Conservation (phyloP, 1,140 invertebrate species). For the Ruditapes philippinarum region DNA sequence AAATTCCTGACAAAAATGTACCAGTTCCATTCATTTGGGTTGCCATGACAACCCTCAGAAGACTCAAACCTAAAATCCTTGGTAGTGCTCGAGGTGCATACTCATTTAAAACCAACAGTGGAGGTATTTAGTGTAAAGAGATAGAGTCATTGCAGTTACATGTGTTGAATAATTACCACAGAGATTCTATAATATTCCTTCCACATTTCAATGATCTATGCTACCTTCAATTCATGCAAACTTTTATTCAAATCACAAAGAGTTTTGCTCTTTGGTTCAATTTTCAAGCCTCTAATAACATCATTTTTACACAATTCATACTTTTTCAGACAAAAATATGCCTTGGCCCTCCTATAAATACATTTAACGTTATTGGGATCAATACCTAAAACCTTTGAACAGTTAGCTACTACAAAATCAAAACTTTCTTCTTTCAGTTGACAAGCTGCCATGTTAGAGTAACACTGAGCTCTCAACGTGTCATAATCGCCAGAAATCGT, state of each 20-base stretch:
- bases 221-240: background rate
- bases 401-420: constrained; percentile 89
- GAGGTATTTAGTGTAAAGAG: no score
- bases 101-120: no score
- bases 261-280: constrained; percentile 78
- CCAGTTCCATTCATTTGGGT: no score
- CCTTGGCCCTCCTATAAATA: constrained; percentile 79
- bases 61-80: no score
- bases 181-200: no score
- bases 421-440: constrained; percentile 90
- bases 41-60: no score
- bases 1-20: no score
- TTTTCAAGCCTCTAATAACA: constrained; percentile 68
- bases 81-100: no score
- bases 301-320: constrained; percentile 76
- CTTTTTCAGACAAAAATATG: constrained; percentile 72
- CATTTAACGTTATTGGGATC: constrained; percentile 90
- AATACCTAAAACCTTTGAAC: constrained; percentile 88
- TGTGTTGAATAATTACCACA: no score
- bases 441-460: constrained; percentile 80
- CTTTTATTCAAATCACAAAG: constrained; percentile 57
- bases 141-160: no score
- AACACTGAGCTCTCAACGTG: constrained; percentile 72
- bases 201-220: background rate
- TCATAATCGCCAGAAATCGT: constrained; percentile 43